Conservation (phyloP, 1,140 invertebrate species). For the Caerostris extrusa region DNA sequence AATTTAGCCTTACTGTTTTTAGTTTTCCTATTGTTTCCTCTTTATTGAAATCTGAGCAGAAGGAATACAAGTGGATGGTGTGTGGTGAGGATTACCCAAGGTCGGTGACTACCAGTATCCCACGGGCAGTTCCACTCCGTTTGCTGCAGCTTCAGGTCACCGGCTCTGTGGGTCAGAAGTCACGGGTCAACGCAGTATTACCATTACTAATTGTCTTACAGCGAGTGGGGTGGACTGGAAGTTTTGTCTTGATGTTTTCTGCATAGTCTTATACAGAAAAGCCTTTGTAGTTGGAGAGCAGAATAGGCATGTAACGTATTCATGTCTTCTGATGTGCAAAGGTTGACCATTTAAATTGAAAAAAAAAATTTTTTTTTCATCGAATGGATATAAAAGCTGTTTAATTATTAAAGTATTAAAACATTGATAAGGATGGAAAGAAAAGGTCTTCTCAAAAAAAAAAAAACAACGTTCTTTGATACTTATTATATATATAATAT, state of each 20-base stretch:
- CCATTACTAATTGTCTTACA: slow-evolving; percentile 60
- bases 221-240: slow-evolving; percentile 9
- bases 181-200: slow-evolving; percentile 61
- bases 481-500: too few relatives aligned
- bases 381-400: not conserved
- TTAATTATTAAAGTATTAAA: not conserved
- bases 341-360: not conserved
- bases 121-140: slow-evolving; percentile 69
- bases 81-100: slow-evolving; percentile 63
- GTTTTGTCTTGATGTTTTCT: slow-evolving; percentile 44
- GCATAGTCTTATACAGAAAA: slow-evolving; percentile 31
- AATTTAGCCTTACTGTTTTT: slow-evolving; percentile 54
- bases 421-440: not conserved
- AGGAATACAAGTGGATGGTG: slow-evolving; percentile 13
- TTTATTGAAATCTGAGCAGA: slow-evolving; percentile 65
- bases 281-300: slow-evolving; percentile 1
- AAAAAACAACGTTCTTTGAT: too few relatives aligned
- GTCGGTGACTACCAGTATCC: slow-evolving; percentile 71
- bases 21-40: slow-evolving; percentile 42
- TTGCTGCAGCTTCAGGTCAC: slow-evolving; percentile 70
- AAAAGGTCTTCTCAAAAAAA: not conserved
- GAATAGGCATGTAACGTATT: not conserved
- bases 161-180: slow-evolving; percentile 72
- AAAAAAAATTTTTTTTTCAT: not conserved
- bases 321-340: not conserved